phyloP scores from a whole-genome alignment of 2,113 vertebrate species.

The Cyanocitta stelleri region DNA sequence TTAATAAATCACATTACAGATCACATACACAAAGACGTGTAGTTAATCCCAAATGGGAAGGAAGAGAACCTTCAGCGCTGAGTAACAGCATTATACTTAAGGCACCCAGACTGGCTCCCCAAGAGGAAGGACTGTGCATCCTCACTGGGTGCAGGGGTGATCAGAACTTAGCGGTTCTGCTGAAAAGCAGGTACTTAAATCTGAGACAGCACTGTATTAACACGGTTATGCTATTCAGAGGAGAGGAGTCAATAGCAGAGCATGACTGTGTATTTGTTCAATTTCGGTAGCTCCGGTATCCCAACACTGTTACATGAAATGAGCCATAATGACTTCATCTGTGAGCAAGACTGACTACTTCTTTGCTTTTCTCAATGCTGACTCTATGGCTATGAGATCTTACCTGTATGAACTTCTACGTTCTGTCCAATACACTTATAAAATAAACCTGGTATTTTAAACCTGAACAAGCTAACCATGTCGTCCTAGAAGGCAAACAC shows the following conservation, averaged over 20 bases:
- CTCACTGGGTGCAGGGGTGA: rapidly evolving
- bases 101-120: neutral
- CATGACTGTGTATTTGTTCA: neutral
- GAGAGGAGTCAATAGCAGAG: neutral
- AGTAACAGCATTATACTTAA: neutral
- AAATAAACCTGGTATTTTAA: neutral
- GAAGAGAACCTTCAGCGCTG: neutral
- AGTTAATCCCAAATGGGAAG: neutral
- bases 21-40: neutral
- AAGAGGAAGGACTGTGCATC: rapidly evolving
- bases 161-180: rapidly evolving
- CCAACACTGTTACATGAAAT: neutral
- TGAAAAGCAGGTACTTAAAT: neutral
- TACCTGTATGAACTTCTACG: neutral
- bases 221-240: rapidly evolving
- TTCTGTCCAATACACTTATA: neutral
- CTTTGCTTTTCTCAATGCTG: neutral
- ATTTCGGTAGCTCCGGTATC: neutral
- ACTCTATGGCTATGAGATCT: neutral
- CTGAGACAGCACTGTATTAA: neutral
- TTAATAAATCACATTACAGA: neutral
- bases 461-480: neutral
- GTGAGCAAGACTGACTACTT: neutral
- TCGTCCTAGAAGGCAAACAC: neutral
- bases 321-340: neutral